phyloP scores from a whole-genome alignment of 2,113 vertebrate species.

The Alouatta palliata region DNA sequence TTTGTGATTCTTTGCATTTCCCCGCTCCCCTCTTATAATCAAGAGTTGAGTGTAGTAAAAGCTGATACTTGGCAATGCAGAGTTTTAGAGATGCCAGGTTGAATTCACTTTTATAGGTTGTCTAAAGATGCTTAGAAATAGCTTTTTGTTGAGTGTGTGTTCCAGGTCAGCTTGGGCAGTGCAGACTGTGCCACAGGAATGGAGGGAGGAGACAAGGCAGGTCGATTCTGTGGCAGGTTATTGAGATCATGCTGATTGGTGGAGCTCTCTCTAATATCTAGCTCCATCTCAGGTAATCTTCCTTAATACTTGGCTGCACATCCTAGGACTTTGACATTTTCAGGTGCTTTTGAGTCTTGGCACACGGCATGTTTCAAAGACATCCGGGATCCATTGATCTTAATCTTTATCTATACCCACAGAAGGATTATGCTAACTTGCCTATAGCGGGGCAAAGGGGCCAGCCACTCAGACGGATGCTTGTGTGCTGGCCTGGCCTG shows the following conservation, averaged over 20 bases:
- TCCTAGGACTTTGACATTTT: neutral
- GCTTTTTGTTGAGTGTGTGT: neutral
- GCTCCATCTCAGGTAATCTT: neutral
- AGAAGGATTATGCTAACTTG: neutral
- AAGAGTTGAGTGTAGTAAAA: neutral
- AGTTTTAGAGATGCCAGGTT: neutral
- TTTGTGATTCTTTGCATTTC: neutral
- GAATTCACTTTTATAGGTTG: neutral
- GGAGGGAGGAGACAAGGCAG: neutral
- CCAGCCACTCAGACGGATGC: neutral
- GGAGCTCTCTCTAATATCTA: no score
- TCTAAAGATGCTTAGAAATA: neutral
- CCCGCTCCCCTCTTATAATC: neutral
- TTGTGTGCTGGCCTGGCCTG: neutral
- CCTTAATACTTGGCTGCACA: neutral
- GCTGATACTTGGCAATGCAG: neutral
- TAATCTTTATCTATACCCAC: neutral
- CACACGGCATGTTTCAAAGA: neutral
- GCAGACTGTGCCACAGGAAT: neutral
- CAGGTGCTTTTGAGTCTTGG: neutral
- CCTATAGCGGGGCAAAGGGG: neutral
- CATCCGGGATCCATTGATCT: neutral
- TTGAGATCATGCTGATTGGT: neutral
- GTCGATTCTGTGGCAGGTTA: neutral
- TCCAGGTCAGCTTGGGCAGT: neutral